A percentile compares a stretch with the other conserved stretches of the same genome.
Conservation (phyloP, 2,797 vertebrate genomes). For the Poecilia wingei region DNA sequence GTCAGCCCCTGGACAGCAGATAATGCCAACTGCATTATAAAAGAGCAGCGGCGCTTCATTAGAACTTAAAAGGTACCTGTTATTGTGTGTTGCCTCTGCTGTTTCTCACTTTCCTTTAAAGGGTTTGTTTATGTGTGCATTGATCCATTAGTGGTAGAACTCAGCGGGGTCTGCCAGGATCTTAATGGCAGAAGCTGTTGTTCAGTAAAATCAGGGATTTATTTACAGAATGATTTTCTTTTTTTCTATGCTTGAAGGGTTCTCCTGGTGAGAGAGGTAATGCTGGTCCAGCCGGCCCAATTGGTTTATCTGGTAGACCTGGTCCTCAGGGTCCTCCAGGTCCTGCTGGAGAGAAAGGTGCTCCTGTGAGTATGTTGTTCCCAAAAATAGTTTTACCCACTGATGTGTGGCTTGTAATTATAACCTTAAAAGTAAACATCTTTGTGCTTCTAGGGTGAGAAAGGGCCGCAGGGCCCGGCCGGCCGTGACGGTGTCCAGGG, state of each 20-base stretch:
- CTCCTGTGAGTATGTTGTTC: slow-evolving; percentile 86
- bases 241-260: slow-evolving; percentile 78
- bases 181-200: slow-evolving; percentile 32
- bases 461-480: slow-evolving; percentile 95
- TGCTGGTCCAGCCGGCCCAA: slow-evolving; percentile 91
- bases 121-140: slow-evolving; percentile 10
- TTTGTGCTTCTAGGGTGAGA: slow-evolving; percentile 87
- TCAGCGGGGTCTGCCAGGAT: slow-evolving; percentile 18
- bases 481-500: slow-evolving; percentile 97
- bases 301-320: slow-evolving; percentile 92
- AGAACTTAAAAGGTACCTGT: slow-evolving; percentile 46
- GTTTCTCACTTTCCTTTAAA: slow-evolving; percentile 23
- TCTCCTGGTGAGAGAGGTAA: slow-evolving; percentile 95
- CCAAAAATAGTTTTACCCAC: neutral
- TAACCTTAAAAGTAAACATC: slow-evolving; percentile 10
- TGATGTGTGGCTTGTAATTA: neutral
- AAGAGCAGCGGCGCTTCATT: slow-evolving; percentile 29
- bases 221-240: neutral
- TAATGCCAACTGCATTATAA: slow-evolving; percentile 43
- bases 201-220: slow-evolving; percentile 8
- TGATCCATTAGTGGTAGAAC: slow-evolving; percentile 48
- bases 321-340: slow-evolving; percentile 97
- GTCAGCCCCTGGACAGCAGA: slow-evolving; percentile 20
- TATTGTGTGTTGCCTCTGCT: slow-evolving; percentile 17
- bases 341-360: slow-evolving; percentile 96